phyloP scores from a whole-genome alignment of 2,888 invertebrate genomes.

The Pristionchus maxplancki region DNA sequence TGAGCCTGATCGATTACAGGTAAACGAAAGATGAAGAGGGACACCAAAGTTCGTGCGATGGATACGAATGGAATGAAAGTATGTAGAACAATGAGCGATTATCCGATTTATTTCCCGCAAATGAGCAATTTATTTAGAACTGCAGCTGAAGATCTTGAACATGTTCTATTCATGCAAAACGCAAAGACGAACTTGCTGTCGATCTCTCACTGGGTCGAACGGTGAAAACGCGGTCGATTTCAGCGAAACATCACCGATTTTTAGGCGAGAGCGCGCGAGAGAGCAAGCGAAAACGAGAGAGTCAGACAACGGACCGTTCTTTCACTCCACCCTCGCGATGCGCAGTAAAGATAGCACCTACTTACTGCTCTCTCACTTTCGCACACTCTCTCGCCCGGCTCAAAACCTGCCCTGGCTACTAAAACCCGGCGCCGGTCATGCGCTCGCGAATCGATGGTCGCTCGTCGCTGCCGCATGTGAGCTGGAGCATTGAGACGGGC shows the following conservation, averaged over 20 bases:
- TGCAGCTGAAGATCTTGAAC: background rate
- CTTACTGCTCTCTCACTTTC: slow-evolving; percentile 1
- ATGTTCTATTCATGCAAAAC: background rate
- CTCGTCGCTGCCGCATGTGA: background rate
- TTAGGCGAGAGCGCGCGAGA: no score
- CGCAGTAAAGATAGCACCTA: background rate
- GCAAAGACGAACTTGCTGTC: background rate
- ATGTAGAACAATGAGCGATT: no score
- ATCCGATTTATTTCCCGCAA: no score
- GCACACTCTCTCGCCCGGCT: background rate
- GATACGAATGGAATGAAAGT: no score
- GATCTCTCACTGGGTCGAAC: background rate
- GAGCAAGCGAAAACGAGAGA: no score
- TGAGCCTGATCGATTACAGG: background rate
- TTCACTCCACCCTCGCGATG: slow-evolving; percentile 14
- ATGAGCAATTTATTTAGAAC: no score
- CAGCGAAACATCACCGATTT: background rate
- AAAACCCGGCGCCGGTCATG: background rate
- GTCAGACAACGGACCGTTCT: background rate
- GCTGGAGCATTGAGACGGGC: background rate
- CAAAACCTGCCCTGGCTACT: background rate
- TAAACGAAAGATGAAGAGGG: background rate
- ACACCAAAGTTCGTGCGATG: background rate
- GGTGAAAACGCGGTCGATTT: background rate
- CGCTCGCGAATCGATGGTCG: background rate